phyloP scores from a whole-genome alignment of 2,797 vertebrate species.

The Sebastes umbrosus region DNA sequence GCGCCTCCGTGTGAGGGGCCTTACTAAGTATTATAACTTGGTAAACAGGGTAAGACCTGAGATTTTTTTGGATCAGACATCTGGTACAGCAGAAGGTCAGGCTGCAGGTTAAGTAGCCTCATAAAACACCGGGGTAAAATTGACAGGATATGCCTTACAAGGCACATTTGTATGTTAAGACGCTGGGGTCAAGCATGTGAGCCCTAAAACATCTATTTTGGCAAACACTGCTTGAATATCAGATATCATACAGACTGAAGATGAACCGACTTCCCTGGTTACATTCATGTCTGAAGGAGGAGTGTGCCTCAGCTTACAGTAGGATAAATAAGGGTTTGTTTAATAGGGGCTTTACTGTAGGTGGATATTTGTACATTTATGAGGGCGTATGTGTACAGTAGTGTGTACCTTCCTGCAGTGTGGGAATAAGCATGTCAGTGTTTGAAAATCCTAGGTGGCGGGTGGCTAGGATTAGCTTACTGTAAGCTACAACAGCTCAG shows the following conservation, averaged over 20 bases:
- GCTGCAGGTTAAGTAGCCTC: conserved; percentile 55
- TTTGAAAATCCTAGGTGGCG: conserved; percentile 65
- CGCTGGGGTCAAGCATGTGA: conserved; percentile 37
- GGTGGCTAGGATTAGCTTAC: conserved; percentile 76
- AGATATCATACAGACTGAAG: conserved; percentile 22
- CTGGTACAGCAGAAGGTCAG: conserved; percentile 67
- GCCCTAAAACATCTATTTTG: conserved; percentile 55
- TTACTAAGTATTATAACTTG: neutral
- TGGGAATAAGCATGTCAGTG: conserved; percentile 52
- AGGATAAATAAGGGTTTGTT: neutral
- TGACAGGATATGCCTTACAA: conserved; percentile 35
- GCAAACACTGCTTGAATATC: conserved; percentile 36
- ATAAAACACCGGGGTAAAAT: conserved; percentile 54
- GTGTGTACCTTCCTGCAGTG: neutral
- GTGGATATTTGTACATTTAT: conserved; percentile 19
- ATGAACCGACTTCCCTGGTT: conserved; percentile 1
- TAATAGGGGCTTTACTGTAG: neutral
- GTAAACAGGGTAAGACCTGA: conserved; percentile 44
- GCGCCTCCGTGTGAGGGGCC: neutral
- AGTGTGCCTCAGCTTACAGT: neutral
- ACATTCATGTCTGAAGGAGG: neutral
- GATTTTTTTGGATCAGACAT: conserved; percentile 68
- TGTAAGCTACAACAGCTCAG: conserved; percentile 74
- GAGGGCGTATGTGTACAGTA: neutral
- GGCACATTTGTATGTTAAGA: conserved; percentile 22